Evolutionary conservation across 2,888 invertebrate species (phyloP).

Genomic region (Priocnemis perturbator): DNA sequence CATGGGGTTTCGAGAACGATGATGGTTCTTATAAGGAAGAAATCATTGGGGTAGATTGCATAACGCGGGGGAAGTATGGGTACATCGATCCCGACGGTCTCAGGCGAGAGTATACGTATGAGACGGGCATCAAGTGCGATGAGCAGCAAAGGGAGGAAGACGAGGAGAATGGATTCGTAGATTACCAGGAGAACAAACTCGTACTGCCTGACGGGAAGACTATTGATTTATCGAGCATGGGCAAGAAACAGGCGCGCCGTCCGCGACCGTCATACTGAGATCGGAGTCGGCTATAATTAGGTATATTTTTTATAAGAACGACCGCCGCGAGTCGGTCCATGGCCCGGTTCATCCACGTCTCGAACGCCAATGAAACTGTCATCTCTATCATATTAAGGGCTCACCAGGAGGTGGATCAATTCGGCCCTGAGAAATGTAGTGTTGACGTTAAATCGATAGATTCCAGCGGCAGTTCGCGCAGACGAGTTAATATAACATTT

Average conservation of each 20-base stretch:
- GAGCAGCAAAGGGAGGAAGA: slow-evolving; percentile 74
- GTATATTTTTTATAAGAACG: background rate
- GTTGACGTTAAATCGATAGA: too few species aligned
- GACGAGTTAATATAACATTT: too few species aligned
- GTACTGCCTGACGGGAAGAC: slow-evolving; percentile 84
- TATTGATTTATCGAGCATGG: slow-evolving; percentile 83
- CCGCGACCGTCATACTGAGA: slow-evolving; percentile 79
- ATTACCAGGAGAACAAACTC: slow-evolving; percentile 85
- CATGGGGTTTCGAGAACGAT: slow-evolving; percentile 93
- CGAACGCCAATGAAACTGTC: too few species aligned
- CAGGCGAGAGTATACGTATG: slow-evolving; percentile 88
- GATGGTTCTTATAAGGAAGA: slow-evolving; percentile 93
- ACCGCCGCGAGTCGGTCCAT: too few species aligned
- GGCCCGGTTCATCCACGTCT: too few species aligned
- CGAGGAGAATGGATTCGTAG: slow-evolving; percentile 80
- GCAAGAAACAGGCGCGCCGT: slow-evolving; percentile 82
- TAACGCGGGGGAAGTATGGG: slow-evolving; percentile 88
- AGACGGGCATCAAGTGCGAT: slow-evolving; percentile 83
- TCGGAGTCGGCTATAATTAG: slow-evolving; percentile 55
- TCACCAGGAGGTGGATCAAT: background rate
- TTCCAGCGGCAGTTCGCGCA: too few species aligned
- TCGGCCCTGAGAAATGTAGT: background rate
- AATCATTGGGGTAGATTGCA: slow-evolving; percentile 85
- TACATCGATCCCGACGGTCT: slow-evolving; percentile 90
- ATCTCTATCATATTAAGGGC: background rate